phyloP scores from a whole-genome alignment of 2,797 vertebrate species.

The Taeniopygia guttata region DNA sequence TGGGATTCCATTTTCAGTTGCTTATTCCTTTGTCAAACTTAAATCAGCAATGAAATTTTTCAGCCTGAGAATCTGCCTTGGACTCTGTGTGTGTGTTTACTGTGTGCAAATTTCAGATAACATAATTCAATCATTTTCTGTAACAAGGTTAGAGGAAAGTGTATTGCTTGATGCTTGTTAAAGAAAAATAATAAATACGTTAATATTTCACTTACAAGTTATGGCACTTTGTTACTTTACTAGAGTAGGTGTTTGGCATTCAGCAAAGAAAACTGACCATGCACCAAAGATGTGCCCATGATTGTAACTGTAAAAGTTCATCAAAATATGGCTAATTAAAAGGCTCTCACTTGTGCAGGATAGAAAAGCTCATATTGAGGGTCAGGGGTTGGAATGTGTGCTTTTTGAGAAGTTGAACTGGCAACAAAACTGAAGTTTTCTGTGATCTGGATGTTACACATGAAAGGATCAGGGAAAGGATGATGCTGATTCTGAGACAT shows the following conservation, averaged over 20 bases:
- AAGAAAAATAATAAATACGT: slow-evolving; percentile 11
- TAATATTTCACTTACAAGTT: slow-evolving; percentile 13
- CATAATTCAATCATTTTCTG: not conserved
- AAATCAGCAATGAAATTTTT: not conserved
- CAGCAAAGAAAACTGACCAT: not conserved
- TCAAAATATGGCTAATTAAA: not conserved
- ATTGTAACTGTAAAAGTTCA: not conserved
- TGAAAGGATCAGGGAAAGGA: not conserved
- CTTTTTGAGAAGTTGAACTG: not conserved
- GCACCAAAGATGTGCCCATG: not conserved
- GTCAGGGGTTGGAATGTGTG: not conserved
- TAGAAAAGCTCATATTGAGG: not conserved
- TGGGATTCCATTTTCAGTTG: not conserved
- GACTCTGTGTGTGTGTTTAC: not conserved
- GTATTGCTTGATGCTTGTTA: not conserved
- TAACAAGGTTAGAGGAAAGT: not conserved
- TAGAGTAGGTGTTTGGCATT: not conserved
- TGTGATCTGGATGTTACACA: accelerated
- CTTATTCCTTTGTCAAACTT: not conserved
- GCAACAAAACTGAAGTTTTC: not conserved
- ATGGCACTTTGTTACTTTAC: not conserved
- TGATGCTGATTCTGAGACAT: not conserved
- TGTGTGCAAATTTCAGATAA: slow-evolving; percentile 21
- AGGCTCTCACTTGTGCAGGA: not conserved
- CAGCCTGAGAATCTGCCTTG: not conserved